Conservation (phyloP, 2,113 vertebrate species). For the Bubo bubo region DNA sequence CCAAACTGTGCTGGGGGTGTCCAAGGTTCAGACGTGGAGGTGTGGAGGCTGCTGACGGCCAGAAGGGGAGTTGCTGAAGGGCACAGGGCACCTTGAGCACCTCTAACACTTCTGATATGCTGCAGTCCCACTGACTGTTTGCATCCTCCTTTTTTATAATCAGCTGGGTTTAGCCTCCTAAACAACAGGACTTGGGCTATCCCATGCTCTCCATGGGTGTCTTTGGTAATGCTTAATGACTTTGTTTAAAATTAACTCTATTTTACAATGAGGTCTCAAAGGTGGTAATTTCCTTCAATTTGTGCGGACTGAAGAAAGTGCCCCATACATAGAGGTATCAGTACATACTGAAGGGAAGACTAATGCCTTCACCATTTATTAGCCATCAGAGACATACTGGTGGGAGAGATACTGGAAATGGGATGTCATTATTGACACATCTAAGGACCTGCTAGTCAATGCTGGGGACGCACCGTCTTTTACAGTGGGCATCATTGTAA, state of each 20-base stretch:
- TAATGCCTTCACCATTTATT: not conserved
- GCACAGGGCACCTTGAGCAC: not conserved
- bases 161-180: not conserved
- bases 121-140: not conserved
- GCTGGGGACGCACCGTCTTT: not conserved
- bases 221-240: not conserved
- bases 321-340: not conserved
- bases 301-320: not conserved
- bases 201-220: not conserved
- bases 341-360: not conserved
- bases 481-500: not conserved
- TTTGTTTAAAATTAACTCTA: not conserved
- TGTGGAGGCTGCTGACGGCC: not conserved
- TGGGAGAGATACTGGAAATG: not conserved
- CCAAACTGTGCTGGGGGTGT: not conserved
- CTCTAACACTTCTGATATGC: not conserved
- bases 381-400: not conserved
- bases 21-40: not conserved
- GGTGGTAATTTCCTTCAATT: not conserved
- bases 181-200: not conserved
- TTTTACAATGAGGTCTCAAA: not conserved
- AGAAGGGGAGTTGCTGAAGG: not conserved
- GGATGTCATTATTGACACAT: not conserved
- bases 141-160: not conserved
- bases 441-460: not conserved